A percentile compares a stretch with the other conserved stretches of the same genome.
These are phyloP conservation scores for Nothocercus nigrocapillus DNA, from an alignment of 2,113 vertebrate genomes.

Conservation along the genomic window DNA sequence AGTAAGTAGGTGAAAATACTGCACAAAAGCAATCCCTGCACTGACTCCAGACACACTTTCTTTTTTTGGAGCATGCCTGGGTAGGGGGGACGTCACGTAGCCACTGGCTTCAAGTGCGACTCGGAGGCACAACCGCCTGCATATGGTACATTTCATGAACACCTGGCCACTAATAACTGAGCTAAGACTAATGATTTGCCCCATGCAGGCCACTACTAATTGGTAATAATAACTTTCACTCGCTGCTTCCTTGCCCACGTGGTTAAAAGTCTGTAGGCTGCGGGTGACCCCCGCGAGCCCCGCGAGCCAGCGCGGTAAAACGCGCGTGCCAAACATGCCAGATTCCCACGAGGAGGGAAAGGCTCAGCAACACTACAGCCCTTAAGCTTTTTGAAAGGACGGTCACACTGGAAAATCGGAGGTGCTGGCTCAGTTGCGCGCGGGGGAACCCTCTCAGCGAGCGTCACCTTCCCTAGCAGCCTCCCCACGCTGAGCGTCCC, in stretches of 20 bases:
- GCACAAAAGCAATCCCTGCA: fast-evolving
- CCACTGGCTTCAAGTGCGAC: fast-evolving
- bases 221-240: slow-evolving; percentile 60
- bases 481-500: not conserved
- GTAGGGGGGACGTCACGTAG: not conserved
- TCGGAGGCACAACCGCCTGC: not conserved
- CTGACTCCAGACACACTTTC: not conserved
- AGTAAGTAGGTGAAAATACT: not conserved
- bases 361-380: not conserved
- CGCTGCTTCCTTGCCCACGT: slow-evolving; percentile 55
- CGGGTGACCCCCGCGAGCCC: not conserved
- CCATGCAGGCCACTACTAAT: slow-evolving; percentile 49
- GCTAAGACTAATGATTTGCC: slow-evolving; percentile 49
- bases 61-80: not conserved
- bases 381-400: not conserved
- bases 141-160: slow-evolving; percentile 1
- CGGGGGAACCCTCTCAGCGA: fast-evolving
- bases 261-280: slow-evolving; percentile 19
- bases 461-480: not conserved
- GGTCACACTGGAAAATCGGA: not conserved
- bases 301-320: slow-evolving; percentile 22
- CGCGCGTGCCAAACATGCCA: not conserved
- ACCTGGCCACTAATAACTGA: slow-evolving; percentile 54
- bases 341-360: fast-evolving
- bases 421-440: fast-evolving